Conservation (phyloP, 1,140 invertebrate species). For the Coboldia fuscipes region DNA sequence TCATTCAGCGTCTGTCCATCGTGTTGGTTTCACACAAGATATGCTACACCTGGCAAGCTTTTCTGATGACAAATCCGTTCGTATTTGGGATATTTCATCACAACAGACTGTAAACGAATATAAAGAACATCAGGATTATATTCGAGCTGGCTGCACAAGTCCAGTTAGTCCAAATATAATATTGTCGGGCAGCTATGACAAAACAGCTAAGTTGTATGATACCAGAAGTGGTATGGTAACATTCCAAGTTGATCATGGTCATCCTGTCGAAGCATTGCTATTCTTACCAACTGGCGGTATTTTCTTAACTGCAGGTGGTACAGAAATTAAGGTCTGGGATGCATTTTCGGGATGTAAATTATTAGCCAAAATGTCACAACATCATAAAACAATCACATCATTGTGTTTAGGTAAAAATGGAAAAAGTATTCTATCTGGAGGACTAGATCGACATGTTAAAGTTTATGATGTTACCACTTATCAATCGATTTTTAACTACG, state of each 20-base stretch:
- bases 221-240: slow-evolving; percentile 41
- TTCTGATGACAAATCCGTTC: slow-evolving; percentile 81
- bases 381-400: slow-evolving; percentile 88
- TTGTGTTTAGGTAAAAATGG: slow-evolving; percentile 57
- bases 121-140: slow-evolving; percentile 60
- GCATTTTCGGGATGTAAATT: slow-evolving; percentile 65
- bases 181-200: slow-evolving; percentile 84
- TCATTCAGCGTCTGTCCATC: slow-evolving; percentile 43
- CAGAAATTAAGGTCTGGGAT: slow-evolving; percentile 87
- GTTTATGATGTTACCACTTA: slow-evolving; percentile 78
- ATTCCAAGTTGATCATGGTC: slow-evolving; percentile 64
- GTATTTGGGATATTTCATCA: slow-evolving; percentile 74
- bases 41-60: slow-evolving; percentile 67
- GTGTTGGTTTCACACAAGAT: slow-evolving; percentile 61
- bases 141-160: slow-evolving; percentile 59
- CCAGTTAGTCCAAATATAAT: slow-evolving; percentile 52
- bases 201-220: slow-evolving; percentile 78
- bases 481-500: slow-evolving; percentile 68
- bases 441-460: slow-evolving; percentile 85
- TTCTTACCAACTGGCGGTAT: slow-evolving; percentile 78
- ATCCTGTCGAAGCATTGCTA: slow-evolving; percentile 75
- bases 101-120: slow-evolving; percentile 48
- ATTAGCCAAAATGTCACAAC: slow-evolving; percentile 53
- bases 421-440: slow-evolving; percentile 66
- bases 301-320: slow-evolving; percentile 80